Conservation (phyloP, 2,888 invertebrate species). For the Phorcus lineatus region DNA sequence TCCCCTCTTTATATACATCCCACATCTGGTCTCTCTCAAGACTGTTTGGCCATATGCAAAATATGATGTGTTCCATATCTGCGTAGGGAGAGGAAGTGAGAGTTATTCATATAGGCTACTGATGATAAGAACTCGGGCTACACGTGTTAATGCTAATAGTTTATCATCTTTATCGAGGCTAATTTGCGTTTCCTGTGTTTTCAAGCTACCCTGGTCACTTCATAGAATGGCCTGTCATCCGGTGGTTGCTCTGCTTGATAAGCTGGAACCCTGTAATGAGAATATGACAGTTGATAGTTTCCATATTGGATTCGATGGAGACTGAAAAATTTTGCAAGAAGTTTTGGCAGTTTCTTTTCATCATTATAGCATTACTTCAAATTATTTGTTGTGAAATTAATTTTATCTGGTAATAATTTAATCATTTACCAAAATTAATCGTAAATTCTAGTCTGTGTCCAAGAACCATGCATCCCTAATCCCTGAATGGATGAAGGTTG, state of each 20-base stretch:
- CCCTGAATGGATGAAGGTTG: no score
- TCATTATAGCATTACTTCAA: no score
- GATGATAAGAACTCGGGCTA: not conserved
- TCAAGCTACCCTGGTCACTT: not conserved
- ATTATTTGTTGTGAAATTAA: no score
- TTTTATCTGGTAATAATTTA: no score
- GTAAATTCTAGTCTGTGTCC: no score
- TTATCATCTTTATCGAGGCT: conserved; percentile 12
- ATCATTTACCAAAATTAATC: no score
- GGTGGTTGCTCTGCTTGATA: not conserved
- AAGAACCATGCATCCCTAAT: no score
- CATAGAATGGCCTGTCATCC: not conserved
- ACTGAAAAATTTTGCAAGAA: no score
- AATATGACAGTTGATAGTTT: no score
- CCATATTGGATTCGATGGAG: no score
- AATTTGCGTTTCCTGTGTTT: conserved; percentile 16
- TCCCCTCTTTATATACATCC: not conserved
- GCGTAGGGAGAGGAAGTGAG: not conserved
- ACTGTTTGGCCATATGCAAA: conserved; percentile 14
- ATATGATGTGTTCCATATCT: conserved; percentile 13
- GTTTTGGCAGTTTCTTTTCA: no score
- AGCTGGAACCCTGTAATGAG: no score
- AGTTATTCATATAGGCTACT: not conserved
- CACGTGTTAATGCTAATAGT: conserved; percentile 12
- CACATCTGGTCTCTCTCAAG: conserved; percentile 10